A percentile compares a stretch with the other conserved stretches of the same genome.
Evolutionary conservation across 2,888 invertebrate species (phyloP).

Genomic region (Epiblema foenella): DNA sequence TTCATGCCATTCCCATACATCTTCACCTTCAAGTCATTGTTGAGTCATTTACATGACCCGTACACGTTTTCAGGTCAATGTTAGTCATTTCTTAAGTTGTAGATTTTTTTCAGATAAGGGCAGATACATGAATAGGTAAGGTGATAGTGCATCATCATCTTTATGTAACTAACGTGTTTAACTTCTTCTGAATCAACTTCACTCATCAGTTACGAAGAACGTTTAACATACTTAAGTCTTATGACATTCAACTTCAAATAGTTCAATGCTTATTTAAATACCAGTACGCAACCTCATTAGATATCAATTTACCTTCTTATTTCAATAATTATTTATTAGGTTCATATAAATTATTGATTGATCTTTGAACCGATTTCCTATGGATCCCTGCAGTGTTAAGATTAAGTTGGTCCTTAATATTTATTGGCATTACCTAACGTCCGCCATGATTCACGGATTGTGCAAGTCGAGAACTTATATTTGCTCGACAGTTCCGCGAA

Average conservation of each 20-base stretch:
- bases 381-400: conserved; percentile 8
- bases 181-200: background rate
- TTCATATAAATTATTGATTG: background rate
- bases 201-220: background rate
- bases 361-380: conserved; percentile 10
- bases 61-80: conserved; percentile 31
- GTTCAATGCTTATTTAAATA: background rate
- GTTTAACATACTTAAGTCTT: background rate
- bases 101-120: conserved; percentile 25
- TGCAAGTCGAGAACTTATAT: conserved; percentile 54
- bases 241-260: background rate
- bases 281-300: too few species aligned
- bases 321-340: background rate
- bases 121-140: conserved; percentile 12
- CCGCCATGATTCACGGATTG: conserved; percentile 64
- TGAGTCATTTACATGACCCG: conserved; percentile 41
- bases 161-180: background rate
- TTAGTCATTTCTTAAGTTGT: conserved; percentile 35
- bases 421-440: conserved; percentile 65
- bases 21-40: conserved; percentile 37
- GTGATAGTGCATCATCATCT: conserved; percentile 10
- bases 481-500: conserved; percentile 45
- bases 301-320: too few species aligned
- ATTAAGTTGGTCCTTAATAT: conserved; percentile 58
- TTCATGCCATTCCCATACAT: conserved; percentile 35